phyloP scores from a whole-genome alignment of 2,113 vertebrate species.

The Pogonocichla stellata region DNA sequence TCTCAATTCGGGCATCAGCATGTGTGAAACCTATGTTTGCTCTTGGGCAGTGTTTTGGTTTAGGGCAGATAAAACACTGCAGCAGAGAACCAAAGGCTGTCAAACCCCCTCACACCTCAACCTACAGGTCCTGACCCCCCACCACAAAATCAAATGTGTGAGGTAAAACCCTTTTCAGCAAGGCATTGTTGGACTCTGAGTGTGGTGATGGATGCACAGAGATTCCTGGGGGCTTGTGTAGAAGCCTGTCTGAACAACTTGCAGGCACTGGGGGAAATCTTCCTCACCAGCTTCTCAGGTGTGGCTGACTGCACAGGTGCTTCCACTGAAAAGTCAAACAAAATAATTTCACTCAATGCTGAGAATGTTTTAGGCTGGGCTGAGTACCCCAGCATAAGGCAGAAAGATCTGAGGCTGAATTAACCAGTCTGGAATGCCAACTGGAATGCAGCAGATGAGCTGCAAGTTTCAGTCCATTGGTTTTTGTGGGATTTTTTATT shows the following conservation, averaged over 20 bases:
- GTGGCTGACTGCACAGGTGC: neutral
- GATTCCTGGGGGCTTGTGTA: neutral
- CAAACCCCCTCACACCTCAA: neutral
- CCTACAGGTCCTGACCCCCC: neutral
- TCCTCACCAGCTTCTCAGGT: neutral
- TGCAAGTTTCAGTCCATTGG: fast-evolving
- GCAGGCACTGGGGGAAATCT: neutral
- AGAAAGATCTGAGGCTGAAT: neutral
- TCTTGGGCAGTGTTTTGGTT: neutral
- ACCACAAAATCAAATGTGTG: fast-evolving
- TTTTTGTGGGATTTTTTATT: neutral
- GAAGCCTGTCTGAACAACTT: neutral
- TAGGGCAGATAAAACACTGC: neutral
- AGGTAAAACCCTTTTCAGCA: neutral
- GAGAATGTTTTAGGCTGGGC: neutral
- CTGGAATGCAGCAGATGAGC: neutral
- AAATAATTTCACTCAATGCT: neutral
- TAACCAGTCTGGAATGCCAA: neutral
- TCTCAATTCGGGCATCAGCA: neutral
- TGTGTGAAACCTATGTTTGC: neutral
- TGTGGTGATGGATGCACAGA: no score
- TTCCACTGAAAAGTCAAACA: neutral
- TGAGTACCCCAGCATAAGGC: neutral
- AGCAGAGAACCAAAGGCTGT: neutral
- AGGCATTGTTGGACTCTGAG: neutral